These are phyloP conservation scores for Centropus unirufus DNA, from an alignment of 2,113 vertebrate genomes.

Conservation along the genomic window DNA sequence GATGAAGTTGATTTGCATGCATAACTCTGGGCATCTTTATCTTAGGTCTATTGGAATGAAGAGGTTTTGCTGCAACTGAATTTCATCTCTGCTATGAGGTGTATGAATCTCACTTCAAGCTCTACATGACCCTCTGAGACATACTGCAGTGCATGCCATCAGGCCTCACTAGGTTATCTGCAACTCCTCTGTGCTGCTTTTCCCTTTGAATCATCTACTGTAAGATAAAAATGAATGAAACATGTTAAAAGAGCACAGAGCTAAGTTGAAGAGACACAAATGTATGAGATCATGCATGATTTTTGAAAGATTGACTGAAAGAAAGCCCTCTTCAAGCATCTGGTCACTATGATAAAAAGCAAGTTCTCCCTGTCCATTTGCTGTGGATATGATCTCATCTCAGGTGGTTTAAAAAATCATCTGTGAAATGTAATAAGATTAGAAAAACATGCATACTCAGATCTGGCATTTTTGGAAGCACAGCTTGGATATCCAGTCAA, in stretches of 20 bases:
- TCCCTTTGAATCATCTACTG: slow-evolving; percentile 31
- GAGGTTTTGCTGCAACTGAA: slow-evolving; percentile 5
- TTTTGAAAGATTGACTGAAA: slow-evolving; percentile 53
- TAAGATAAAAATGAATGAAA: slow-evolving; percentile 57
- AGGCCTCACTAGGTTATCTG: slow-evolving; percentile 32
- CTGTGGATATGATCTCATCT: slow-evolving; percentile 56
- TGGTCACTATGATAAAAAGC: slow-evolving; percentile 44
- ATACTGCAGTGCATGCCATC: not conserved
- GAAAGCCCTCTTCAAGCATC: slow-evolving; percentile 41
- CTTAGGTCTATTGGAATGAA: not conserved
- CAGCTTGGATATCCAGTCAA: not conserved
- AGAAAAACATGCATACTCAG: slow-evolving; percentile 21
- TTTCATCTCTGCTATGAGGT: slow-evolving; percentile 10
- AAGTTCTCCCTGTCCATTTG: slow-evolving; percentile 16
- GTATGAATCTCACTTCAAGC: slow-evolving; percentile 13
- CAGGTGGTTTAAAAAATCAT: slow-evolving; percentile 47
- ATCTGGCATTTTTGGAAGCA: slow-evolving; percentile 4
- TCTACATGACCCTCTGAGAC: slow-evolving; percentile 21
- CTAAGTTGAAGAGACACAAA: slow-evolving; percentile 54
- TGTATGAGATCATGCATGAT: slow-evolving; percentile 37
- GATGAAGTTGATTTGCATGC: slow-evolving; percentile 19
- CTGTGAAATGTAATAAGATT: slow-evolving; percentile 50
- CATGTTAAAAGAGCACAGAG: slow-evolving; percentile 23
- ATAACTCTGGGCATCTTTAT: slow-evolving; percentile 5
- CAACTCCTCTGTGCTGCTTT: not conserved